Base-by-base conservation (phyloP, 2,797 vertebrate genomes). In the Sebastes oblongus region DNA sequence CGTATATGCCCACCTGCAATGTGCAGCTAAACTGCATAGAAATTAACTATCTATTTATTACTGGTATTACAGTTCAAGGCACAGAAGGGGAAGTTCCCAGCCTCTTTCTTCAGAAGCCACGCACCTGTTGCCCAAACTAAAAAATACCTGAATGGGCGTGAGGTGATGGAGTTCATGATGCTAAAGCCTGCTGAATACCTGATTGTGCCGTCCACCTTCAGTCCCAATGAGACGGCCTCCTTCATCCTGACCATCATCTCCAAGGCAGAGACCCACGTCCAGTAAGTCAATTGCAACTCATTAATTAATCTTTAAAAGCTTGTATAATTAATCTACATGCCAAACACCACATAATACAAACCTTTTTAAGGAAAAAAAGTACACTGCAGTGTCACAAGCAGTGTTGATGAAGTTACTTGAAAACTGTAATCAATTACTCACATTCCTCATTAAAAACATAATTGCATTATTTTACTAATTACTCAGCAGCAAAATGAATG, bases 161-260 rank as follows among this genome's bases (percentile, higher is more conserved):
- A 95, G 50, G 93, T 94, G 65, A 94, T 82, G 81, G 88, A 90
- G 77, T 89, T 91, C 4, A 12, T 93, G 0, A 12, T 0, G 0
- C 82, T 96, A 64, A 79, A 76, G 22, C 88, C 95, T 0, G 95
- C 93, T 2, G 89, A 94, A 24, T 95, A 95, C 60, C 66, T 96
- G 60, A 93, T 96, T 0, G 91, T 96, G 10, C 96, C 95, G 0
- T 93, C 89, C 54, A 94, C 94, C 8, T 84, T 61, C 18, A 58
- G 27, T 0, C 84, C 91, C 62, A 89, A 92, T 5, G 78, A 94
- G 64, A 87, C 87, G 0, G 91, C 90, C 5, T 93, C 92, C 29
- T 96, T 94, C 77, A 25, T 96, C 81, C 73, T 96, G 46, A 91
- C 90, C 39, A 86, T 96, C 74, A 52, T 92, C 69, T 94, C 90